Evolutionary conservation across 1,140 invertebrate species (phyloP).

Genomic region (Trichonephila clavipes): DNA sequence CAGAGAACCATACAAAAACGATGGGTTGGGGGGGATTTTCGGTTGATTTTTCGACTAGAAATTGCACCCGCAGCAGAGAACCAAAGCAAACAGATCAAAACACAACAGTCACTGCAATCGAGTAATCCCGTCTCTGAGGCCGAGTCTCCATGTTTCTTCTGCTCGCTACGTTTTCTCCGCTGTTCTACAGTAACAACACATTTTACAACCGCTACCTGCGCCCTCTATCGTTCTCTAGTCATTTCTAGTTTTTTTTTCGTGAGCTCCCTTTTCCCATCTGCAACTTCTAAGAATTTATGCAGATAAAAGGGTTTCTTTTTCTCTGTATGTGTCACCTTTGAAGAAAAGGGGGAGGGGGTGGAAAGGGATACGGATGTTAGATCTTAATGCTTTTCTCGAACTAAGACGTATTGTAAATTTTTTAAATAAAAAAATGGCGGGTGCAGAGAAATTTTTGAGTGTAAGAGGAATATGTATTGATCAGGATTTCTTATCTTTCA

Average conservation of each 20-base stretch:
- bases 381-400: neutral
- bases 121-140: slow-evolving; percentile 3
- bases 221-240: slow-evolving; percentile 41
- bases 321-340: slow-evolving; percentile 29
- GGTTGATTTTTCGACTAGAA: neutral
- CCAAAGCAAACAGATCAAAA: slow-evolving; percentile 12
- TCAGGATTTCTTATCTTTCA: slow-evolving; percentile 2
- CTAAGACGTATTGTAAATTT: neutral
- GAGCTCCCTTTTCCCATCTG: slow-evolving; percentile 15
- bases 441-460: neutral
- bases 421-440: neutral
- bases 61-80: neutral
- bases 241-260: slow-evolving; percentile 42
- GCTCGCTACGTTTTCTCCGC: slow-evolving; percentile 23
- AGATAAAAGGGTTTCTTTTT: slow-evolving; percentile 55
- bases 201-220: slow-evolving; percentile 57
- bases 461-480: neutral
- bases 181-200: slow-evolving; percentile 37
- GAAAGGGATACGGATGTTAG: neutral
- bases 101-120: neutral
- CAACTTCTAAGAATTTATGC: slow-evolving; percentile 48
- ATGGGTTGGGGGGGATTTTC: neutral
- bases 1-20: neutral
- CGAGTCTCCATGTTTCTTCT: slow-evolving; percentile 68
- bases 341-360: neutral